A percentile compares a stretch with the other conserved stretches of the same genome.
Conservation (phyloP, 2,113 vertebrate species). For the Paratilapia polleni region DNA sequence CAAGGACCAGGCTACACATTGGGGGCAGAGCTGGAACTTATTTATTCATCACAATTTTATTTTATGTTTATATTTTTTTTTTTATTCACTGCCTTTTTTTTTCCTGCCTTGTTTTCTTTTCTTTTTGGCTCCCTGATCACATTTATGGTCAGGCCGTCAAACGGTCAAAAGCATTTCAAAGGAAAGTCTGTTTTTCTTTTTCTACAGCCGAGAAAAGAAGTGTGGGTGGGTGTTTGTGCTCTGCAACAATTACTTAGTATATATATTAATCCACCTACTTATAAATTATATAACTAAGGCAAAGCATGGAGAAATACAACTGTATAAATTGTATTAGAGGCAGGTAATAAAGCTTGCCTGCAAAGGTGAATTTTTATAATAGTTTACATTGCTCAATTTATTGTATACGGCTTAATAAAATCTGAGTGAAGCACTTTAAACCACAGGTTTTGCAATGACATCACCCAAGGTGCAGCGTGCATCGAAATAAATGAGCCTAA, state of each 20-base stretch:
- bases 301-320: background rate
- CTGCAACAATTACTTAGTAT: background rate
- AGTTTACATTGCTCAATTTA: background rate
- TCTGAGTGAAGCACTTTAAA: background rate
- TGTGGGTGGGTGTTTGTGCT: background rate
- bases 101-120: background rate
- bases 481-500: background rate
- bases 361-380: background rate
- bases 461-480: background rate
- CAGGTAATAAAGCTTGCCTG: background rate
- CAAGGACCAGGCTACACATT: conserved; percentile 34
- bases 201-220: background rate
- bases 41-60: conserved; percentile 18
- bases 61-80: background rate
- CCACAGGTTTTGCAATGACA: background rate
- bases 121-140: background rate
- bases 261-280: conserved; percentile 8
- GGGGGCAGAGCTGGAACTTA: background rate
- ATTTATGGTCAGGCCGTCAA: conserved; percentile 3
- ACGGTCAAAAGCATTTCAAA: background rate
- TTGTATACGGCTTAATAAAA: background rate
- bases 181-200: conserved; percentile 6
- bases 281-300: background rate
- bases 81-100: background rate
- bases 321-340: background rate